A percentile compares a stretch with the other conserved stretches of the same genome.
These are phyloP conservation scores for Caenorhabditis afra DNA, from an alignment of 2,888 invertebrate genomes.

Conservation along the genomic window DNA sequence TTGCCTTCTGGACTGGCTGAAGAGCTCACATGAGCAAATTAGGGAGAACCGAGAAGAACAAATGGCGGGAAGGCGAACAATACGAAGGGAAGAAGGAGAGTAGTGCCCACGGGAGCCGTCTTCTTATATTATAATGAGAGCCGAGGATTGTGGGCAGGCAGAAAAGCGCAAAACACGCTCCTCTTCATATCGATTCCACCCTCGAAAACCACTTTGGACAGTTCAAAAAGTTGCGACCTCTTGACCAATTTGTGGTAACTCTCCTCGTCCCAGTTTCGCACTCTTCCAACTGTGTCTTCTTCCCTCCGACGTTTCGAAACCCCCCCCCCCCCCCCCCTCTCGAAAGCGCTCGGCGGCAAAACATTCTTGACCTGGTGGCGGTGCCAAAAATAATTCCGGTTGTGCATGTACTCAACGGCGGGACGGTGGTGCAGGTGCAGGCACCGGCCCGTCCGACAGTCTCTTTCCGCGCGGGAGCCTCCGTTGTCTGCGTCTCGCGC, in stretches of 20 bases:
- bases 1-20: constrained; percentile 41
- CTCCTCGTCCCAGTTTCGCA: constrained; percentile 8
- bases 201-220: too few relatives aligned
- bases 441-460: constrained; percentile 22
- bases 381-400: constrained; percentile 57
- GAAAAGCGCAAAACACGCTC: too few relatives aligned
- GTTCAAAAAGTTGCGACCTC: too few relatives aligned
- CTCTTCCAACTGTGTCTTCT: constrained; percentile 3
- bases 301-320: constrained; percentile 28
- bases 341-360: constrained; percentile 39
- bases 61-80: not conserved
- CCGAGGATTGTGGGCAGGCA: too few relatives aligned
- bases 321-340: too few relatives aligned
- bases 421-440: constrained; percentile 5
- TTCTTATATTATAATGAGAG: too few relatives aligned
- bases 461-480: constrained; percentile 28
- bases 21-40: constrained; percentile 52
- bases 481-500: constrained; percentile 13
- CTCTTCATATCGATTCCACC: too few relatives aligned
- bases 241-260: not conserved
- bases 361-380: constrained; percentile 53
- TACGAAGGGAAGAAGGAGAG: not conserved
- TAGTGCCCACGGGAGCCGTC: not conserved
- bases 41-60: constrained; percentile 12
- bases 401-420: constrained; percentile 29